Base-by-base conservation (phyloP, 1,140 invertebrate genomes). In the Orius laevigatus region DNA sequence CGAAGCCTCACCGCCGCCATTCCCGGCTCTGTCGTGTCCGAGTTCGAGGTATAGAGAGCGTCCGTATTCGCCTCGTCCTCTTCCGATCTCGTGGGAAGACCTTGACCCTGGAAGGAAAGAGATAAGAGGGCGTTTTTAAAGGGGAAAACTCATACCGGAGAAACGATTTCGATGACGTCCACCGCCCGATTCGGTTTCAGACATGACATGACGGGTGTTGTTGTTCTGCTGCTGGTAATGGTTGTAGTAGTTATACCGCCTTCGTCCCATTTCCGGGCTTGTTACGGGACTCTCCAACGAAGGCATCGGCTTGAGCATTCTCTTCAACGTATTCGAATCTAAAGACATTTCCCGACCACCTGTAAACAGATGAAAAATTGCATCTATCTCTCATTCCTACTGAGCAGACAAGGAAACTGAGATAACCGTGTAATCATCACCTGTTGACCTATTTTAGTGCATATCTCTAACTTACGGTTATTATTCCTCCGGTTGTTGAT, bases 291-390 rank as follows among this genome's bases (percentile, higher is more conserved):
- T 86, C 58, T 88, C 84, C 48, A 78, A 76, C 56, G 80, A 83
- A 16, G 85, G 79, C 73, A 95, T 84, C 16, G 89, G 89, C 58
- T 93, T 92, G 52, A 95, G 67, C 84, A 95, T 91, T 39, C 84
- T 74, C 62, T 94, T 93, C 53, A 95, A 67, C 1, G 87, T 92
- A 62, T 84, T 86, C 54, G 86, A 84, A 64, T 88, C 85, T 58
- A 72, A 55, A 57, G 63, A 71, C 51, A 72, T 63, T 20, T 67
- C 68, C 42, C 52, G 18, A 39, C 49, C 46, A 39, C 33, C 46
- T 45, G 25, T 19, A 35, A 40, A 14, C 32, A 51, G 2, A 15
- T 15, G 11, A 49, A 15, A 19, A 18, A 25, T 49, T 12, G 49
- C 36, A 38, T 3, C 15, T 38, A 38, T 68, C 69, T 31, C 70